Percentiles rank a stretch among this genome's conserved stretches.
Evolutionary conservation across 1,140 invertebrate genomes (phyloP).

Genomic region (Tetragonula clypearis): DNA sequence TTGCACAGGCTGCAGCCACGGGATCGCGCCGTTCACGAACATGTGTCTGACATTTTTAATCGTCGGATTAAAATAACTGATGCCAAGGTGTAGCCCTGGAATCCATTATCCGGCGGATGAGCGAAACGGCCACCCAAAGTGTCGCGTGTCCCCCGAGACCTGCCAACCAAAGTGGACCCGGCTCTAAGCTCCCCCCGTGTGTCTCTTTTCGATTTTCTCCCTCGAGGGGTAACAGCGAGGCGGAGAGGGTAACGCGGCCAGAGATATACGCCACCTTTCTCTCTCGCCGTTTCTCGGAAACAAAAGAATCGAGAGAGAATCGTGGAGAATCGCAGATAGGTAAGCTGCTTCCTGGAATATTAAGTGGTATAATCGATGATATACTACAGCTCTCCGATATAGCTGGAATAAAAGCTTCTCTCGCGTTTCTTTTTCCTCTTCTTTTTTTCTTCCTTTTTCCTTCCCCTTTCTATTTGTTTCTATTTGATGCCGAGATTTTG

Average conservation of each 20-base stretch:
- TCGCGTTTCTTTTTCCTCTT: no score
- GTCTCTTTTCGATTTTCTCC: constrained; percentile 60
- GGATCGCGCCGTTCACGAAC: constrained; percentile 75
- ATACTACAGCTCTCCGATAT: constrained; percentile 36
- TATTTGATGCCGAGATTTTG: neutral
- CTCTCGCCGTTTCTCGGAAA: neutral
- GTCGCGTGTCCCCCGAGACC: constrained; percentile 74
- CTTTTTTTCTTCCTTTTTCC: neutral
- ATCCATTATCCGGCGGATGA: constrained; percentile 76
- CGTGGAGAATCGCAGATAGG: neutral
- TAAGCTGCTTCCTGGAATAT: constrained; percentile 41
- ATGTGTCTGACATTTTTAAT: constrained; percentile 82
- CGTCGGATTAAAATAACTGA: constrained; percentile 80
- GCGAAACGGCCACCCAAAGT: constrained; percentile 76
- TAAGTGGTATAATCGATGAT: constrained; percentile 47
- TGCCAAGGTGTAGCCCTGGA: constrained; percentile 75
- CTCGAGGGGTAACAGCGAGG: neutral
- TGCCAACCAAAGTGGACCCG: constrained; percentile 62
- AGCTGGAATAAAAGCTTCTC: neutral
- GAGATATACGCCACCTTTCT: neutral
- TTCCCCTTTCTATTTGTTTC: neutral
- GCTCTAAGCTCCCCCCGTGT: constrained; percentile 56
- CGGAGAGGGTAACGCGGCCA: neutral
- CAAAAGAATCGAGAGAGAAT: constrained; percentile 35
- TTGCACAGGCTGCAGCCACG: constrained; percentile 56